phyloP scores from a whole-genome alignment of 1,140 invertebrate genomes.

The Polyergus mexicanus region DNA sequence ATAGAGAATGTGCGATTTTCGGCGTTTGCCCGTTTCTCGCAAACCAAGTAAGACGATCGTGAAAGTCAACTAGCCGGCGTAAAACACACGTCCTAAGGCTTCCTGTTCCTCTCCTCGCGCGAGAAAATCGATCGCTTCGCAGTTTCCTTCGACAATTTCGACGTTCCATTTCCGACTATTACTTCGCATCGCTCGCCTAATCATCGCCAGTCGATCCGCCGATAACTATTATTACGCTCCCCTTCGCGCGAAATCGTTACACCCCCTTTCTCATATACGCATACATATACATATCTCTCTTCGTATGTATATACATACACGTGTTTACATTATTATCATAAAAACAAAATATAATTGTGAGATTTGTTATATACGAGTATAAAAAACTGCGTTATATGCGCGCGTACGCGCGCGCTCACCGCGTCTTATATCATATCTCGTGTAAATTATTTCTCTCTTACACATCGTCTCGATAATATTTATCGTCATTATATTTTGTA shows the following conservation, averaged over 20 bases:
- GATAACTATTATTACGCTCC: conserved; percentile 51
- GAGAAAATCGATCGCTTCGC: conserved; percentile 49
- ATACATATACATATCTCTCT: conserved; percentile 54
- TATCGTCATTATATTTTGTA: conserved; percentile 51
- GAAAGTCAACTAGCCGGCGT: conserved; percentile 74
- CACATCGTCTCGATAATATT: conserved; percentile 45
- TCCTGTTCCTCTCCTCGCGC: conserved; percentile 61
- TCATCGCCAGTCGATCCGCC: conserved; percentile 46
- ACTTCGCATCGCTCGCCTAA: conserved; percentile 7
- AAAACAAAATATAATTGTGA: conserved; percentile 77
- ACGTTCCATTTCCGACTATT: conserved; percentile 40
- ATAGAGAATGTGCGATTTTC: conserved; percentile 70
- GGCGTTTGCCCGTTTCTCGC: conserved; percentile 64
- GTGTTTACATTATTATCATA: conserved; percentile 61
- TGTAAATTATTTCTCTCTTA: conserved; percentile 34
- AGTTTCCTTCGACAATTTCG: conserved; percentile 26
- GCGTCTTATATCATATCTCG: conserved; percentile 60
- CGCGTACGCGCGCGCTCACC: conserved; percentile 60
- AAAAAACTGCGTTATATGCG: conserved; percentile 72
- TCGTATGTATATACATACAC: conserved; percentile 59
- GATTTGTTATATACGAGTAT: conserved; percentile 77
- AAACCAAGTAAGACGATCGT: conserved; percentile 65
- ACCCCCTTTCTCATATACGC: conserved; percentile 57
- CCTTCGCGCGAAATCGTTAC: conserved; percentile 66
- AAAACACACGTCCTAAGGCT: conserved; percentile 73